Evolutionary conservation across 2,797 vertebrate species (phyloP), one percentile per base, ranked within the genome.

Genomic region (Hydrophis major): DNA sequence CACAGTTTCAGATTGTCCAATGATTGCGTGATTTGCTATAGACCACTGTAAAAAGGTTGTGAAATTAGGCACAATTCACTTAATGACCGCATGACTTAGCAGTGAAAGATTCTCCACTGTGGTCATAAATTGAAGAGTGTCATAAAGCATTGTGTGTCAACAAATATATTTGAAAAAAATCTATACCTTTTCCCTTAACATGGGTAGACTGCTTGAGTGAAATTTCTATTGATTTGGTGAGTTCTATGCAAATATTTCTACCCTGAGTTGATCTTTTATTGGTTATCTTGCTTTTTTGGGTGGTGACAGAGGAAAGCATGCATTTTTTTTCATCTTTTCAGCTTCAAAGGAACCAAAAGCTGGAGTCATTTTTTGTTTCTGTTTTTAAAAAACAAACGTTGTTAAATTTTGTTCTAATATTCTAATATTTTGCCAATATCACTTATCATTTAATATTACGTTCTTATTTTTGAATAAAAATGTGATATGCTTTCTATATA

Each of bases 401-500:
- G 18, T 47, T 83, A 4, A 12, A 25, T 47, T 47, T 47, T 47
- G 37, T 83, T 83, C 25, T 25, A 47, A 25, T 47, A 47, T 11
- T 50, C 20, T 14, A 61, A 8, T 37, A 22, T 86, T 83, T 94
- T 91, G 25, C 13, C 88, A 60, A 86, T 89, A 89, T 86, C 83
- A 95, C 95, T 87, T 3, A 86, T 93, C 47, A 11, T 90, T 95
- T 95, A 42, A 12, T 74, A 13, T 56, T 32, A 42, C 66, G 57
- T 0, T 93, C 94, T 93, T 94, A 28, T 22, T 74, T 55, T 69
- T 83, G 91, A 89, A 83, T 89, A 90, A 94, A 95, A 95, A 87
- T 92, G 55, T 16, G 2, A 0, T 0, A 27, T 3, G 94, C 88
- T 95, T 96, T 95, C 94, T 92, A 94, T 95, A 95, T n/a, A 25